Base-by-base conservation (phyloP, 2,113 vertebrate species). In the Bagarius yarrelli region DNA sequence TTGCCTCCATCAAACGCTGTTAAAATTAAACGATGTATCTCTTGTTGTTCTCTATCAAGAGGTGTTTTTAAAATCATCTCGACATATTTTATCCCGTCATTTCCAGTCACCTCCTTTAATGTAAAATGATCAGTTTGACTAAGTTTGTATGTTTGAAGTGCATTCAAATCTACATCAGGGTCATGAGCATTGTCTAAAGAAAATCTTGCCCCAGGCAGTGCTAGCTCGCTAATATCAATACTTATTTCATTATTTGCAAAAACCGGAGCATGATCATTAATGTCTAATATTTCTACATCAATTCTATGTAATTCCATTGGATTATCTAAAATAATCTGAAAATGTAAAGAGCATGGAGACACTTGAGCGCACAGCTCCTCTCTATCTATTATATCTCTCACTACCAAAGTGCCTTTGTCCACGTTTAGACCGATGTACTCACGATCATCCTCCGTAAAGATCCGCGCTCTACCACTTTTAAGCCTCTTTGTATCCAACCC, bases 401-500 rank as follows among this genome's bases (percentile, higher is more conserved):
- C 80, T 44, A 86, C 44, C 59, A 90, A 78, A 34, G 87, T 83
- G 12, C 91, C 90, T 87, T 88, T 89, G 61, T 88, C 81, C 66
- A 81, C 55, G 85, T 87, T 88, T 23, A 92, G 56, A 73, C n/a
- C 79, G 81, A 95, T 91, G 88, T 93, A 93, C 88, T 93, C 90
- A n/a, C 89, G 91, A 88, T 89, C 90, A 50, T 88, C 90, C 75
- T 91, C 92, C 0, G 92, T 91, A 76, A 91, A 88, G 61, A 94
- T 90, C 86, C 92, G 92, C 89, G 84, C 93, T 88, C 85, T 89
- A 85, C 15, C 91, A 89, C 78, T 94, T 87, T 32, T 94, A 91
- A 50, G 84, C 15, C 81, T 81, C 47, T 79, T 83, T 34, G 90
- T 83, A 82, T 90, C 89, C 19, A 94, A 88, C 55, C 93, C 94